Evolutionary conservation across 2,888 invertebrate species (phyloP), one percentile per base, ranked within the genome.

Genomic region (Sarcophaga variegata): DNA sequence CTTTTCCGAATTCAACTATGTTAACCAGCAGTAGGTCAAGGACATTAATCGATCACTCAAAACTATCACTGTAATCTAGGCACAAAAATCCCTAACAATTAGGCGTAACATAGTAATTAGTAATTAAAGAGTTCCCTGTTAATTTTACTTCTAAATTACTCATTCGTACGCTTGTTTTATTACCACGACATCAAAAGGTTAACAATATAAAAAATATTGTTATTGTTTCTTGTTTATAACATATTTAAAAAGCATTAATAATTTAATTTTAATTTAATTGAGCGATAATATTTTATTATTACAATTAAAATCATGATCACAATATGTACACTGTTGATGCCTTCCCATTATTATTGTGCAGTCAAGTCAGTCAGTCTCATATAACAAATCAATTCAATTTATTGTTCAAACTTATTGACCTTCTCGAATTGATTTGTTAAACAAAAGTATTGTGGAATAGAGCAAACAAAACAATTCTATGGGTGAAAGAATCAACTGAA

Each of bases 361-460:
- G 37, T 37, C 37, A 37, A 37, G 25, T 54, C 45, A 63, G 75
- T 11, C 27, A 70, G 64, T 5, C 27, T 71, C 20, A 72, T 72
- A 12, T 81, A 79, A 85, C 88, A 89, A 89, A 89, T 89, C 88
- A 89, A 89, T 89, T 88, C 87, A 81, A 79, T 88, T 79, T 79
- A 76, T 78, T 87, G 75, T 84, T 87, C 84, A 83, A 86, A 84
- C 87, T 87, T 87, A 87, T 87, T 87, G 87, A 87, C 87, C 87
- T 87, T 87, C 76, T 83, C 80, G 75, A 54, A 82, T 85, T 85
- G 89, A 88, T 91, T 54, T 92, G 90, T 77, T 62, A 62, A 62
- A 3, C 14, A 22, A 22, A 22, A 22, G 22, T 22, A 22, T 22
- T 22, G 22, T 22, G 1, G 22, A 22, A 22, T 22, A 22, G 22